Evolutionary conservation across 1,140 invertebrate genomes (phyloP), one percentile per base, ranked within the genome.

Genomic region (Drosophila orena): DNA sequence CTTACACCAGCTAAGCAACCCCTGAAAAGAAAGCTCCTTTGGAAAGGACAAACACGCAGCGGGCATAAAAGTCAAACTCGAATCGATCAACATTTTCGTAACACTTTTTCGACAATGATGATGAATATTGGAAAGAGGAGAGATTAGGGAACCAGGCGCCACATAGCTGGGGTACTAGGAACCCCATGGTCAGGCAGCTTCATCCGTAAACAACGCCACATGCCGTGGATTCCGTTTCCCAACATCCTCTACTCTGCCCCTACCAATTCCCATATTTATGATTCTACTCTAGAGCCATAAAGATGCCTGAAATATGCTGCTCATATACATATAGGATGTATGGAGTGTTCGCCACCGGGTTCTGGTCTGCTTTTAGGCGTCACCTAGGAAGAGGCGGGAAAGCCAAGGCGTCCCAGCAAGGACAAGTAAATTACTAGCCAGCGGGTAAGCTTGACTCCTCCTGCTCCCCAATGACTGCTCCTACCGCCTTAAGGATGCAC

Each of bases 271-370:
- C 35, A 37, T 66, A 57, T 34, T 60, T 46, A 53, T 61, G 34
- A 35, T 69, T 43, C 27, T 56, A 44, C 38, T 66, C 50, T 37
- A 42, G 44, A 52, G 73, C 61, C 66, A 84, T 84, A 84, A 84
- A 84, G 50, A 74, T 81, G 81, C 49, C 53, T 81, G 68, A 85
- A 85, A 85, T 86, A 86, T 85, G 81, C 64, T 75, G 35, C 35
- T 54, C 83, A 83, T 86, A 88, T 81, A 86, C 79, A 88, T 65
- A 57, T 22, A 52, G n/a, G 52, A 69, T 70, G 12, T 70, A 70
- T 70, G 42, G 42, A 70, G 64, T 55, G 66, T 47, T 53, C 34
- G 30, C 24, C 14, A 10, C 42, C 35, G 47, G 35, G 27, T 54
- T 34, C 34, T 66, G 62, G 68, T 53, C 52, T 59, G 69, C 77